phyloP scores from a whole-genome alignment of 1,140 invertebrate species.

The Drosophila tristis region DNA sequence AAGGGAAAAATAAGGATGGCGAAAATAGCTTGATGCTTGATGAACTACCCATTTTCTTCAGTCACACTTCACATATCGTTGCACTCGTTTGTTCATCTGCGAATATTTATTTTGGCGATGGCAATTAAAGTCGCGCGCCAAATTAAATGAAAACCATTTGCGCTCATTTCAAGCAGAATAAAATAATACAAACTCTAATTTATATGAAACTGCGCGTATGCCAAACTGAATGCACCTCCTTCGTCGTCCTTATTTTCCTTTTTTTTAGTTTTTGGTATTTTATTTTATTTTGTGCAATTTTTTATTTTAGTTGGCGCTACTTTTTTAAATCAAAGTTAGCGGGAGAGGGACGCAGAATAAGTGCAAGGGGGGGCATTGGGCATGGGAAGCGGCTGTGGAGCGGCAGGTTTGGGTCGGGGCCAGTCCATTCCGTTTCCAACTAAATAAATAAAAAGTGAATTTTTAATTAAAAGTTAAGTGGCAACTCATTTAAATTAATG shows the following conservation, averaged over 20 bases:
- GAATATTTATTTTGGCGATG: slow-evolving; percentile 56
- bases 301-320: slow-evolving; percentile 71
- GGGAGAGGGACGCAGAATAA: slow-evolving; percentile 41
- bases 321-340: slow-evolving; percentile 74
- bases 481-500: slow-evolving; percentile 83
- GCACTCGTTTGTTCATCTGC: slow-evolving; percentile 62
- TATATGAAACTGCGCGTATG: slow-evolving; percentile 65
- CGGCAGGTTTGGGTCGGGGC: slow-evolving; percentile 11
- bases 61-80: slow-evolving; percentile 38
- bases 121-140: slow-evolving; percentile 67
- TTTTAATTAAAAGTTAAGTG: slow-evolving; percentile 83
- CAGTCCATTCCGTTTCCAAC: slow-evolving; percentile 74
- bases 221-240: slow-evolving; percentile 26
- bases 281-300: slow-evolving; percentile 26
- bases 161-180: slow-evolving; percentile 77
- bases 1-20: too few species aligned
- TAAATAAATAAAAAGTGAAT: slow-evolving; percentile 83
- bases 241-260: slow-evolving; percentile 12
- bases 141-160: slow-evolving; percentile 79
- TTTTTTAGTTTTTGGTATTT: slow-evolving; percentile 13
- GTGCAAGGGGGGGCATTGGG: slow-evolving; percentile 18
- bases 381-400: not conserved
- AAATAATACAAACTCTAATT: slow-evolving; percentile 82
- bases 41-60: slow-evolving; percentile 6
- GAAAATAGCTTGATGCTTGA: not conserved